phyloP scores from a whole-genome alignment of 2,888 invertebrate species.

The Spodoptera picta region DNA sequence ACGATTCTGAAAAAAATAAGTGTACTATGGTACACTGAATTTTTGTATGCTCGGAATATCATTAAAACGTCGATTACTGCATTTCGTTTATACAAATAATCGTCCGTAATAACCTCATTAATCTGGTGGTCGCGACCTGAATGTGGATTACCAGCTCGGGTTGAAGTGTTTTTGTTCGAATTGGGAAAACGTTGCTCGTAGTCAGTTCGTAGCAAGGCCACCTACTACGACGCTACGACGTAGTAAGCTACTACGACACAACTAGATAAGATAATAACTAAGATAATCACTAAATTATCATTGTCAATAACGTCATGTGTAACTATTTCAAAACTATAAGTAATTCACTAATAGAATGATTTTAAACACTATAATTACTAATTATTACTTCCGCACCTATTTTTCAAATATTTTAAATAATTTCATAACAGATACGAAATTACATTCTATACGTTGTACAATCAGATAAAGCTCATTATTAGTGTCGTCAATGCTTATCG shows the following conservation, averaged over 20 bases:
- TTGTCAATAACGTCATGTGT: no score
- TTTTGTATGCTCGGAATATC: no score
- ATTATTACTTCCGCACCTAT: neutral
- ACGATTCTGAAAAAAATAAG: no score
- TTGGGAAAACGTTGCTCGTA: neutral
- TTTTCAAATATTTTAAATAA: no score
- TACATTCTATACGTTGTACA: neutral
- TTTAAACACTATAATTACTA: neutral
- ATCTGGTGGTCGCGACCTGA: slow-evolving; percentile 30
- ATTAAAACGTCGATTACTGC: slow-evolving; percentile 8
- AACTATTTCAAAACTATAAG: no score
- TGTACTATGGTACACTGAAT: no score
- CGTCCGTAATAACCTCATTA: slow-evolving; percentile 43
- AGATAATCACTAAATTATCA: neutral
- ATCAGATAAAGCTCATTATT: neutral
- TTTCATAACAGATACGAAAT: neutral
- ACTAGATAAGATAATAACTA: no score
- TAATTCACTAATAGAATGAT: no score
- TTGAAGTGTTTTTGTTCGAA: slow-evolving; percentile 26
- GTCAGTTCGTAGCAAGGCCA: neutral
- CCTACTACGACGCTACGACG: slow-evolving; percentile 22
- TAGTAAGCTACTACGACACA: slow-evolving; percentile 11
- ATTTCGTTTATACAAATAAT: slow-evolving; percentile 40
- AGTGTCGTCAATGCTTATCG: neutral
- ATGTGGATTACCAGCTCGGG: slow-evolving; percentile 31